phyloP scores from a whole-genome alignment of 35 echinoderm and acorn worm genomes.

The Apostichopus parvimensis region DNA sequence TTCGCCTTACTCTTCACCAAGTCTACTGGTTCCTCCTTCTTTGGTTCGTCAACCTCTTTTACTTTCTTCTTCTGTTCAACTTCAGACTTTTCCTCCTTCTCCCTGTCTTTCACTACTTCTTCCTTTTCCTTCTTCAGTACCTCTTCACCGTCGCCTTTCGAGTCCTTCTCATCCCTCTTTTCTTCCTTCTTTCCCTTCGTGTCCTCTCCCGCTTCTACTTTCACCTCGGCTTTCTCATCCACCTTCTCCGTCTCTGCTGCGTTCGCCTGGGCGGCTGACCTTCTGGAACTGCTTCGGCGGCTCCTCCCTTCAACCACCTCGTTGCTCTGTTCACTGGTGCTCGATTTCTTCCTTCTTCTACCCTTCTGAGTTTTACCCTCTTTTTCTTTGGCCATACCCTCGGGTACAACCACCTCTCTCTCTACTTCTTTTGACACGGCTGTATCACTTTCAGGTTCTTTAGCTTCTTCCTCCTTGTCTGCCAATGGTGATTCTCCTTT shows the following conservation, averaged over 20 bases:
- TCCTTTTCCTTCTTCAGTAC: background rate
- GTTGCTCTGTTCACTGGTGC: slow-evolving; percentile 35
- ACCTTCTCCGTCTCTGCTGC: background rate
- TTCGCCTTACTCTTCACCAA: background rate
- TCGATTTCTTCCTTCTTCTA: slow-evolving; percentile 35
- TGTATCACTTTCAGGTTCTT: background rate
- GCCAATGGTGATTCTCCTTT: background rate
- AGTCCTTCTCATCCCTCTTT: background rate
- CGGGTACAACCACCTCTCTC: background rate
- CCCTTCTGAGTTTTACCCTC: background rate
- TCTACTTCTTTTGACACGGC: background rate
- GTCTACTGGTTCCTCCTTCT: background rate
- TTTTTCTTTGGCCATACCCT: slow-evolving; percentile 18
- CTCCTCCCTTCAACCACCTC: slow-evolving; percentile 3
- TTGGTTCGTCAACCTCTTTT: background rate
- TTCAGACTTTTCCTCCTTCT: background rate
- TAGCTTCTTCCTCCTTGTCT: background rate
- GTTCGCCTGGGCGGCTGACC: slow-evolving; percentile 10
- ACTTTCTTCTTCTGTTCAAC: background rate
- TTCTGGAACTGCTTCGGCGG: background rate
- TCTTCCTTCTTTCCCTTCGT: background rate
- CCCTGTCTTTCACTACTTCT: background rate
- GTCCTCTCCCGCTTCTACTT: slow-evolving; percentile 4
- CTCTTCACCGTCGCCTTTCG: background rate
- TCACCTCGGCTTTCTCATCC: slow-evolving; percentile 5